Conservation (phyloP, 1,140 invertebrate species). For the Lamellibrachia luymesi region DNA sequence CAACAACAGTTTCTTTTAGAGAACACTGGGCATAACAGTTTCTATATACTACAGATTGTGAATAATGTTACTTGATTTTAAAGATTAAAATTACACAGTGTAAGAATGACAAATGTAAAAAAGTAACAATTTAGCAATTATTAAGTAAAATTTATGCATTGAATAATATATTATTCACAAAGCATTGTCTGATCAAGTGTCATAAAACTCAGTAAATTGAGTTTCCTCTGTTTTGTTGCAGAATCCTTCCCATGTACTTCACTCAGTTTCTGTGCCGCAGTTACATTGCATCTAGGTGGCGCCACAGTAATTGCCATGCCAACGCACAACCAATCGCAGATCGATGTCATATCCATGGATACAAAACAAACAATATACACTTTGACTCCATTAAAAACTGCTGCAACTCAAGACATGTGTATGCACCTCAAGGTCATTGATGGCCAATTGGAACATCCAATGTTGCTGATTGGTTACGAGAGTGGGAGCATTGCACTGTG, state of each 20-base stretch:
- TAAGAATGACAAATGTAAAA: too few species aligned
- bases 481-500: slow-evolving; percentile 41
- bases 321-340: slow-evolving; percentile 25
- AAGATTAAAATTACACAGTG: too few species aligned
- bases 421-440: slow-evolving; percentile 37
- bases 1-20: too few species aligned
- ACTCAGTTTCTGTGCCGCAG: slow-evolving; percentile 2
- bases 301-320: slow-evolving; percentile 28
- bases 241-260: not conserved
- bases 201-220: too few species aligned
- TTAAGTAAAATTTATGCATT: too few species aligned
- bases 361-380: not conserved
- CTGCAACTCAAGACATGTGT: slow-evolving; percentile 33
- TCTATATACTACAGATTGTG: too few species aligned
- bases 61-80: too few species aligned
- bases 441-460: slow-evolving; percentile 1
- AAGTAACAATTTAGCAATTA: too few species aligned
- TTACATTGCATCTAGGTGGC: not conserved
- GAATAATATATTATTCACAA: too few species aligned
- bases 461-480: slow-evolving; percentile 43
- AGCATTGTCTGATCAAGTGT: too few species aligned
- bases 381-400: slow-evolving; percentile 1
- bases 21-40: too few species aligned
- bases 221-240: not conserved
- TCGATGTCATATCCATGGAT: slow-evolving; percentile 21